Evolutionary conservation across 2,113 vertebrate genomes (phyloP).

Genomic region (Glareola pratincola): DNA sequence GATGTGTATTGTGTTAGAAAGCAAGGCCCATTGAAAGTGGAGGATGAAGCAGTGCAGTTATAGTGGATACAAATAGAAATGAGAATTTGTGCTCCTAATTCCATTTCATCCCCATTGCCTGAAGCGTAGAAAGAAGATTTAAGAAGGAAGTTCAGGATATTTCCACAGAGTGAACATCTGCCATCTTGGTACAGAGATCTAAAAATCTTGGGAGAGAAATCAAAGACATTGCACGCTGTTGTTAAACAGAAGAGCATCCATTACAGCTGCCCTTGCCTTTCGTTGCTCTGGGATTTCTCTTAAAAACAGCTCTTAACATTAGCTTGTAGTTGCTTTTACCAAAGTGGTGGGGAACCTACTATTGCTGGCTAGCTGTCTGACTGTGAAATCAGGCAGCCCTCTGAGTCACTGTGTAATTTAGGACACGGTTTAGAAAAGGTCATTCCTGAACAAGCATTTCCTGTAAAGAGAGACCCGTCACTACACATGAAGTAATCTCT

Average conservation of each 20-base stretch:
- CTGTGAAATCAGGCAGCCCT: neutral
- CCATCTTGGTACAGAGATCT: neutral
- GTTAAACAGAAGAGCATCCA: neutral
- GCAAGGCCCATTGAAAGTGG: neutral
- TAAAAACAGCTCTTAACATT: neutral
- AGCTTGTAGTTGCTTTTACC: neutral
- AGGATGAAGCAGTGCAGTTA: neutral
- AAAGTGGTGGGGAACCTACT: neutral
- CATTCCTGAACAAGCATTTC: conserved; percentile 39
- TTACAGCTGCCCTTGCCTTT: neutral
- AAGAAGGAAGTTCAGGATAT: neutral
- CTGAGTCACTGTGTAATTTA: conserved; percentile 16
- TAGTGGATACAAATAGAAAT: neutral
- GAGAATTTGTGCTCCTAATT: neutral
- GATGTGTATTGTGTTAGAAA: neutral
- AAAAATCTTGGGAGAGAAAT: neutral
- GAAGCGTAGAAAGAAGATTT: neutral
- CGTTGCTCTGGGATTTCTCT: neutral
- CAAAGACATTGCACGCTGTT: neutral
- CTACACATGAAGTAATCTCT: neutral
- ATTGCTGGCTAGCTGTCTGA: neutral
- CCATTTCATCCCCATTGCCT: neutral
- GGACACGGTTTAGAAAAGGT: neutral
- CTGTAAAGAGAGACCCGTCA: neutral
- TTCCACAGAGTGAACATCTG: neutral